These are phyloP conservation scores for Prochilodus magdalenae DNA, from an alignment of 2,113 vertebrate genomes.

Conservation along the genomic window DNA sequence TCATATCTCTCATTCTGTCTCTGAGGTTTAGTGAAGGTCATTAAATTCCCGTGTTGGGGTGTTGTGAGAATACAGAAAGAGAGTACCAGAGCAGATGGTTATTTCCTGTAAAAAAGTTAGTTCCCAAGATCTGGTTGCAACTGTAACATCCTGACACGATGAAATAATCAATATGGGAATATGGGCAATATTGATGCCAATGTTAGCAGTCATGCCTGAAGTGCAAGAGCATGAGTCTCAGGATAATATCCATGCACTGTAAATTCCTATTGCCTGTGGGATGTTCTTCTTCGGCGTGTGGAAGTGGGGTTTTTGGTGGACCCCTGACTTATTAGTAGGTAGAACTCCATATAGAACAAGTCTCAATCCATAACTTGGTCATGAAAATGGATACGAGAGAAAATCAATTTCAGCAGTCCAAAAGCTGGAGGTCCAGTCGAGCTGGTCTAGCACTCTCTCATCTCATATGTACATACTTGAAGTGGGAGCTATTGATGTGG, in stretches of 20 bases:
- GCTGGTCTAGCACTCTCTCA: slow-evolving; percentile 25
- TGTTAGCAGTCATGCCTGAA: background rate
- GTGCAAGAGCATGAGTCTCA: background rate
- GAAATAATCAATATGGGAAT: background rate
- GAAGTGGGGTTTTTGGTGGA: background rate
- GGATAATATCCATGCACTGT: background rate
- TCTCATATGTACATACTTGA: slow-evolving; percentile 45
- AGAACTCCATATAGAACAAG: background rate
- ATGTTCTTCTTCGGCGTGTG: background rate
- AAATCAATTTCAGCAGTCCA: slow-evolving; percentile 24
- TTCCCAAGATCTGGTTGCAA: background rate
- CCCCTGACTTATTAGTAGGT: slow-evolving; percentile 24
- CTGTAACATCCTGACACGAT: background rate
- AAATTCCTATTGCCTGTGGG: background rate
- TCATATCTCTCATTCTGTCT: background rate
- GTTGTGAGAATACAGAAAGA: slow-evolving; percentile 5
- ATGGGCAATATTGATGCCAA: background rate
- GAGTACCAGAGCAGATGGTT: background rate
- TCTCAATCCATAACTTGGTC: slow-evolving; percentile 36
- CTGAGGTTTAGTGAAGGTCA: slow-evolving; percentile 12
- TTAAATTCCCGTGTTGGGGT: slow-evolving; percentile 7
- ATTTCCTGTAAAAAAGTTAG: background rate
- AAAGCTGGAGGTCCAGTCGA: slow-evolving; percentile 12
- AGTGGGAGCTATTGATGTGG: background rate
- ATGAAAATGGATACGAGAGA: slow-evolving; percentile 41